A percentile compares a stretch with the other conserved stretches of the same genome.
These are phyloP conservation scores for Solea senegalensis DNA, from an alignment of 2,113 vertebrate species.

Conservation along the genomic window DNA sequence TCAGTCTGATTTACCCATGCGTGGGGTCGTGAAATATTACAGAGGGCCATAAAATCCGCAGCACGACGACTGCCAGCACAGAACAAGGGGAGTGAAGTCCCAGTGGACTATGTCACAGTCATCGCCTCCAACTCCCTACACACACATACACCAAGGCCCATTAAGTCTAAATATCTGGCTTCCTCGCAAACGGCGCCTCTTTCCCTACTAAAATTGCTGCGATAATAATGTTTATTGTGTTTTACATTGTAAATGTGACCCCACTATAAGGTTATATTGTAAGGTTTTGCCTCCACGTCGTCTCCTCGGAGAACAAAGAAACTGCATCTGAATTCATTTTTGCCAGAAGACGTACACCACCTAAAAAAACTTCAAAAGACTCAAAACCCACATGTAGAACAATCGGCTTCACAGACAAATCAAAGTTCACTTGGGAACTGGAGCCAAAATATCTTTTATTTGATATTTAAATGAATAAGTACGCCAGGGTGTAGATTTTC, in stretches of 20 bases:
- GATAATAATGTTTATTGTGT: constrained; percentile 65
- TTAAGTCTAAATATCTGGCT: constrained; percentile 69
- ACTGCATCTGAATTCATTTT: constrained; percentile 18
- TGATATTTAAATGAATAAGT: neutral
- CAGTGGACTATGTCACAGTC: constrained; percentile 64
- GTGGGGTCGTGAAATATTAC: constrained; percentile 77
- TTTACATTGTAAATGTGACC: constrained; percentile 51
- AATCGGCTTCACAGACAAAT: constrained; percentile 1
- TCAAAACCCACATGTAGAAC: too few species aligned
- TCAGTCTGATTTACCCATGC: constrained; percentile 60
- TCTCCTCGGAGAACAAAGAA: constrained; percentile 33
- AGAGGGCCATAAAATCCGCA: constrained; percentile 62
- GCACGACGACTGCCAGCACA: constrained; percentile 37
- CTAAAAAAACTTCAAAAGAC: too few species aligned
- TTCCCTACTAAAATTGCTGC: constrained; percentile 44
- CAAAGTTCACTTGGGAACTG: too few species aligned
- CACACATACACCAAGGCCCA: constrained; percentile 64
- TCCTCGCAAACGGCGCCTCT: constrained; percentile 39
- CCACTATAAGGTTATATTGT: constrained; percentile 31
- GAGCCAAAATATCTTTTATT: neutral
- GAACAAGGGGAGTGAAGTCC: constrained; percentile 52
- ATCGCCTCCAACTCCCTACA: constrained; percentile 45
- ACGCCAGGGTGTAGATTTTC: neutral
- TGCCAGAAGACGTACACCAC: neutral
- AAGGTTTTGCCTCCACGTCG: constrained; percentile 22